Evolutionary conservation across 2,113 vertebrate genomes (phyloP), one percentile per base, ranked within the genome.

Genomic region (Chloroceryle aenea): DNA sequence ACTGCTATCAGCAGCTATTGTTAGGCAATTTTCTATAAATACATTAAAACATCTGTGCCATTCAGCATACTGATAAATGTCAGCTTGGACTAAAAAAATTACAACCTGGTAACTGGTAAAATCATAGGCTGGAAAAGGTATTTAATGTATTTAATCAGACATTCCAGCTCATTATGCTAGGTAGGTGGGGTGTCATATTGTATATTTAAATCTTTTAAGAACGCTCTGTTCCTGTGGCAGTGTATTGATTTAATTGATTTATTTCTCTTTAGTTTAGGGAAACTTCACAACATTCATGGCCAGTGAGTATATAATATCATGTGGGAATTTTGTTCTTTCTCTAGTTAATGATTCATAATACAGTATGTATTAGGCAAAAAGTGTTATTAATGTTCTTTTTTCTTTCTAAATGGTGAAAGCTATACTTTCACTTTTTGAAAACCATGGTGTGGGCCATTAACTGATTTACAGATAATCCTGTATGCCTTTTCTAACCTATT

Each of bases 281-380:
- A 71, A 80, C 20, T 48, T n/a, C 36, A 26, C 59, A 38, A 20
- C 48, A 26, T 68, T 92, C 56, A 21, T 66, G 85, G 29, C 7
- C 12, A 27, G 34, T 64, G 61, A 53, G 48, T 74, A 1, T 63
- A 56, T 67, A 79, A 63, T 78, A n/a, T 61, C 19, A 14, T 79
- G 38, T 52, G 50, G 69, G 25, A 77, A 58, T 87, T 58, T 68
- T 59, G 4, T 71, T 68, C 30, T 85, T 71, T 92, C 84, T 84
- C 43, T 88, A 64, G 64, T 75, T 94, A 91, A 80, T 66, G 61
- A 45, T 89, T 87, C 64, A 78, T 80, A 67, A 85, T 92, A 21
- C 22, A 34, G 17, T 84, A 67, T 26, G 19, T 30, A 36, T 76
- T 56, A 13, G 34, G 21, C 20, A 74, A 62, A 92, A 87, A 47